These are phyloP conservation scores for Hyalella azteca DNA, from an alignment of 2,888 invertebrate species.

Conservation along the genomic window DNA sequence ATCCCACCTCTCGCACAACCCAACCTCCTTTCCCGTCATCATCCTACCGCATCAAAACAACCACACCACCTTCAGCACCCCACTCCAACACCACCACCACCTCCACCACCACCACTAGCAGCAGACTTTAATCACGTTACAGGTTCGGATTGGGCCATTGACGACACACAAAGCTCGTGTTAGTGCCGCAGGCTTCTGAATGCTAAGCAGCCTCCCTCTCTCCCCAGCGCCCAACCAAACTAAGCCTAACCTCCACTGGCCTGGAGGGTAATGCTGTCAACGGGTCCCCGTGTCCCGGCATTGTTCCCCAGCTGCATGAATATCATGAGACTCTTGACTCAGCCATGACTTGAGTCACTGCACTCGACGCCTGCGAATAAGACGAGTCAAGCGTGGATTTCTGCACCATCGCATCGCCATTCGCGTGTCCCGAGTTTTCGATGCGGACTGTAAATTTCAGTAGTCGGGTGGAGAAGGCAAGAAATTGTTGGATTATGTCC, in stretches of 20 bases:
- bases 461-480: constrained; percentile 18
- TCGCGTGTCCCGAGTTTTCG: background rate
- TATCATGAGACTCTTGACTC: too few species aligned
- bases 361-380: too few species aligned
- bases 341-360: too few species aligned
- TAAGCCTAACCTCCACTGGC: background rate
- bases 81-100: too few species aligned
- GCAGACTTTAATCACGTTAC: background rate
- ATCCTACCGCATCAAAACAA: too few species aligned
- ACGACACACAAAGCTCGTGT: constrained; percentile 15
- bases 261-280: too few species aligned
- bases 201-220: background rate
- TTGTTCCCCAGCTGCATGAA: too few species aligned
- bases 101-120: background rate
- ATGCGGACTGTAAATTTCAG: background rate
- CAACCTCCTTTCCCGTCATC: too few species aligned
- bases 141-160: constrained; percentile 3
- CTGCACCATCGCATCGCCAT: background rate
- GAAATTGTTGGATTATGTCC: constrained; percentile 16
- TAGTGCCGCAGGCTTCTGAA: background rate
- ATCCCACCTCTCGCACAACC: too few species aligned
- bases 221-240: background rate
- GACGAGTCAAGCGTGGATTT: too few species aligned
- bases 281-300: too few species aligned
- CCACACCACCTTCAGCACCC: too few species aligned